Base-by-base conservation (phyloP, 2,888 invertebrate species). In the Autographa gamma region DNA sequence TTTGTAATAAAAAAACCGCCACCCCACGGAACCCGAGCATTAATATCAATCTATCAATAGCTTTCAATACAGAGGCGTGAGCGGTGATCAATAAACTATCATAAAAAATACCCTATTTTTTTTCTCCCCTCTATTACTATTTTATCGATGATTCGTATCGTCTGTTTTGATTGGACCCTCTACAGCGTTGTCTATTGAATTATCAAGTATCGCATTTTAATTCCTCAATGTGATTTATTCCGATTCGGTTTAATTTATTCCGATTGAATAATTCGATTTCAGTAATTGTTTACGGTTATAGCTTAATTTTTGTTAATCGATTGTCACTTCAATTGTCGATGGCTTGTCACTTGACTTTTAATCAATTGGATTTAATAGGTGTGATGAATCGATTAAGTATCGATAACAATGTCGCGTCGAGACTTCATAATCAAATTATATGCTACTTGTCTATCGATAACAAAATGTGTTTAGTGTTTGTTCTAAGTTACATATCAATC, bases 21-120 rank as follows among this genome's bases (percentile, higher is more conserved):
- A 93, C 94, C 95, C 95, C 90, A 92, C 90, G 85, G 85, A 82
- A 82, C 83, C 81, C 69, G 74, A 80, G 86, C 91, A 93, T 94
- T 93, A 93, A 93, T 94, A 93, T 92, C 94, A 93, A 95, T 95
- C 93, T 94, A 95, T 95, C 95, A 95, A 95, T 95, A 94, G 75
- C 81, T 76, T 88, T 91, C 92, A 92, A 92, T 92, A 88, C 88
- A 84, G 88, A 93, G 95, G 95, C 95, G 95, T 93, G 82, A 82
- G 85, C 66, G 94, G 68, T 84, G 95, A 95, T 93, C 94, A 92
- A 93, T 92, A 91, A 90, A 86, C 90, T 87, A 93, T 93, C 93
- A 91, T 90, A 90, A 84, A 91, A 90, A 90, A 90, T 84, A 85
- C 88, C 89, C 88, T 86, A 87, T 84, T 88, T 90, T 89, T 89